These are phyloP conservation scores for Epizoanthus ramosus DNA, from an alignment of 92 coral and sea anemone species.

Conservation along the genomic window DNA sequence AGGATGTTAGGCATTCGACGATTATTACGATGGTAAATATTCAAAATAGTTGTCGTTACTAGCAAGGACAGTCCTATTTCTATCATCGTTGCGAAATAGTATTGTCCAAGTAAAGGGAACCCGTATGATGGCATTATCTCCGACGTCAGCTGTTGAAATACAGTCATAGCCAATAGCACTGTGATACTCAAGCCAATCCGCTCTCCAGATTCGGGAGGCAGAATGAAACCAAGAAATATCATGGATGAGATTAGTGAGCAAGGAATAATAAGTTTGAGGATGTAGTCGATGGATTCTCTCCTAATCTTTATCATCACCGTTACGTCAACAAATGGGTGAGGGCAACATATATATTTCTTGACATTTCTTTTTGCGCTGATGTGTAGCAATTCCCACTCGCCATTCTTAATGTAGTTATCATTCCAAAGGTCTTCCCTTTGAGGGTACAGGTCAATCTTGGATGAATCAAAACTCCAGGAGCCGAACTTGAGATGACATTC, in stretches of 20 bases:
- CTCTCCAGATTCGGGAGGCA: slow-evolving; percentile 73
- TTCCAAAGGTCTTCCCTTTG: slow-evolving; percentile 28
- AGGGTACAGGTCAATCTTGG: slow-evolving; percentile 53
- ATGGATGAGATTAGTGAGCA: slow-evolving; percentile 70
- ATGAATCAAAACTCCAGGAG: slow-evolving; percentile 61
- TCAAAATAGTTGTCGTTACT: slow-evolving; percentile 62
- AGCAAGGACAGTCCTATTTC: slow-evolving; percentile 61
- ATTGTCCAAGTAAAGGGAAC: slow-evolving; percentile 66
- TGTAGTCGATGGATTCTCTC: slow-evolving; percentile 62
- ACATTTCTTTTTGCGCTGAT: slow-evolving; percentile 48
- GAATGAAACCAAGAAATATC: slow-evolving; percentile 66
- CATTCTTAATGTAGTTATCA: slow-evolving; percentile 56
- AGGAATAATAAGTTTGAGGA: slow-evolving; percentile 61
- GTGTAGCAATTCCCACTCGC: slow-evolving; percentile 61
- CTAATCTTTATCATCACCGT: slow-evolving; percentile 47
- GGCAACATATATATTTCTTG: slow-evolving; percentile 50
- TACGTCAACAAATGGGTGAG: slow-evolving; percentile 56
- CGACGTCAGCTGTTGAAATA: slow-evolving; percentile 65
- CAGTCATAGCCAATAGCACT: slow-evolving; percentile 67
- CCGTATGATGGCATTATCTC: slow-evolving; percentile 70
- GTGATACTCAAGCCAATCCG: slow-evolving; percentile 67
- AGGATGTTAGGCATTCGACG: slow-evolving; percentile 64
- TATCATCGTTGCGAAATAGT: slow-evolving; percentile 62
- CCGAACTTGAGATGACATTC: slow-evolving; percentile 63
- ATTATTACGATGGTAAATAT: slow-evolving; percentile 65